phyloP scores from a whole-genome alignment of 2,888 invertebrate species.

The Busseola fusca region DNA sequence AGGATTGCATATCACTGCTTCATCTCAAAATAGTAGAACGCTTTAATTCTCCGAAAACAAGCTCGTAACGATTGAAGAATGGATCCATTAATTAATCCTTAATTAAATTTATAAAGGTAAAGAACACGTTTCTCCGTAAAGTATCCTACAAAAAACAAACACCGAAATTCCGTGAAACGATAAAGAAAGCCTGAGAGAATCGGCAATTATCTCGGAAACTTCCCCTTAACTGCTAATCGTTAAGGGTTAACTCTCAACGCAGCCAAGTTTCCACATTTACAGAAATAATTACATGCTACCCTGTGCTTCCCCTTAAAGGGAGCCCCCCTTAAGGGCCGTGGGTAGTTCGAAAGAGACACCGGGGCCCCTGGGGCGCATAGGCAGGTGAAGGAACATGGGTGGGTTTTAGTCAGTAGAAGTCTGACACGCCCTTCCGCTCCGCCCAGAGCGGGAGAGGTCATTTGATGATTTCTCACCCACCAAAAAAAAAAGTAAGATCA shows the following conservation, averaged over 20 bases:
- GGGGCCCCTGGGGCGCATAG: too few species aligned
- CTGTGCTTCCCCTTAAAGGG: slow-evolving; percentile 28
- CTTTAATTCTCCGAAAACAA: background rate
- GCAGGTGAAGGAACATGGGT: too few species aligned
- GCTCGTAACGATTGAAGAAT: slow-evolving; percentile 26
- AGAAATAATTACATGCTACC: slow-evolving; percentile 82
- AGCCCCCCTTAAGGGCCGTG: too few species aligned
- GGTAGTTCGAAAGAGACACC: too few species aligned
- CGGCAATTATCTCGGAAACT: slow-evolving; percentile 72
- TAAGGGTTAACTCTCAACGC: slow-evolving; percentile 73
- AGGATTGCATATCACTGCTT: background rate
- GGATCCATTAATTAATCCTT: slow-evolving; percentile 22
- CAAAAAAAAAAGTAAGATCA: too few species aligned
- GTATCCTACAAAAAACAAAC: slow-evolving; percentile 48
- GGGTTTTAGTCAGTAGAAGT: too few species aligned
- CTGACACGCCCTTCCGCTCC: too few species aligned
- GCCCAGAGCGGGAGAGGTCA: too few species aligned
- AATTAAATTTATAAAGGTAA: slow-evolving; percentile 41
- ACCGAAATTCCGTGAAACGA: slow-evolving; percentile 33
- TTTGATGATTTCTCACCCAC: too few species aligned
- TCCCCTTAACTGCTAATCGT: slow-evolving; percentile 77
- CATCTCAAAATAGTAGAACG: slow-evolving; percentile 7
- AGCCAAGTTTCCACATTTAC: slow-evolving; percentile 84
- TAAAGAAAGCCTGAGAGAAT: slow-evolving; percentile 64
- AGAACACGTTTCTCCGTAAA: slow-evolving; percentile 24